Evolutionary conservation across 2,797 vertebrate species (phyloP), one percentile per base, ranked within the genome.

Genomic region (Philypnodon macrostomus): DNA sequence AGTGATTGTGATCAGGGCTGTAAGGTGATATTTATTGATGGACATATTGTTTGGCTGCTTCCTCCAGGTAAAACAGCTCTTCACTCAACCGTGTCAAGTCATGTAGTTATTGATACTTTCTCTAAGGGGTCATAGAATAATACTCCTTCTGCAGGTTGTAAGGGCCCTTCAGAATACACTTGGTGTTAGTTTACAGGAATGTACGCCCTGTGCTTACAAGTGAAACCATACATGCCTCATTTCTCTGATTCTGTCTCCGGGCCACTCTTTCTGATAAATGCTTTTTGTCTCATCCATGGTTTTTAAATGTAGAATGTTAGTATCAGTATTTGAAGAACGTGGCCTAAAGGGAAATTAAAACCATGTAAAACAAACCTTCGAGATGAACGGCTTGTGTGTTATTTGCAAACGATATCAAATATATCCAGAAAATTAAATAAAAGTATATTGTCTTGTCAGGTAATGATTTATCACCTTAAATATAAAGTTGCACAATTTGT

Each of bases 171-270:
- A 38, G 24, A 48, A 53, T 73, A 1, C 12, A n/a, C n/a, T n/a
- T 26, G 68, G 70, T 82, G 75, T 85, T 79, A 72, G 38, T 73
- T 80, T 81, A 75, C 81, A 79, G 58, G 68, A 73, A 83, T 79
- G 67, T 52, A 55, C 69, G 44, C 41, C 60, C 56, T 61, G 55
- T 49, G 23, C 67, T 55, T 48, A 57, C 38, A 60, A 67, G 52
- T 68, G 58, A 82, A 75, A 72, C 65, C 29, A 63, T 71, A 75
- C 58, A 81, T 67, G 73, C 39, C 26, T 31, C 48, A 58, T 78
- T 73, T 71, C 54, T 37, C 63, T 70, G 49, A 61, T 53, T 79
- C 63, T 61, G 59, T 73, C 69, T 57, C 16, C 39, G 26, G 46
- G 53, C 19, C n/a, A 63, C 52, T 65, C 33, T 11, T 62, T 75